Evolutionary conservation across 1,140 invertebrate genomes (phyloP).

Genomic region (Heliconius eleuchia): DNA sequence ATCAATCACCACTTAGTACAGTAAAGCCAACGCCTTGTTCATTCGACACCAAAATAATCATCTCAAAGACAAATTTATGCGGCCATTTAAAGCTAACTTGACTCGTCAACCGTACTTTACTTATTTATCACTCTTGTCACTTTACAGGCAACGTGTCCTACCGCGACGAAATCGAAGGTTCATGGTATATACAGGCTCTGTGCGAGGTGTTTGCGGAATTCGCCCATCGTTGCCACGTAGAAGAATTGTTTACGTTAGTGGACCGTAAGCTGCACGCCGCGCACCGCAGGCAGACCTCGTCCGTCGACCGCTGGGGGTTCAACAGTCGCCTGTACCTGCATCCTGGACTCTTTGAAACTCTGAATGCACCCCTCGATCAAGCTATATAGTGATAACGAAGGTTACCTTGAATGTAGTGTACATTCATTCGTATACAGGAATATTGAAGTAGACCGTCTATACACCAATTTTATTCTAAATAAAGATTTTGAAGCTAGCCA

Average conservation of each 20-base stretch:
- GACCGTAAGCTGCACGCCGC: conserved; percentile 71
- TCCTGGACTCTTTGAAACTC: conserved; percentile 80
- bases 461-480: too few species aligned
- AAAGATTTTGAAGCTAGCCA: conserved; percentile 44
- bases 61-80: too few species aligned
- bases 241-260: conserved; percentile 85
- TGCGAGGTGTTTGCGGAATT: conserved; percentile 88
- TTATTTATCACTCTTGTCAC: background rate
- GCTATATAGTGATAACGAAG: background rate
- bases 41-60: too few species aligned
- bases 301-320: conserved; percentile 82
- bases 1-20: too few species aligned
- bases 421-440: too few species aligned
- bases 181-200: conserved; percentile 89
- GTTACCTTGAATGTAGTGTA: too few species aligned
- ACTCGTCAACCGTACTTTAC: background rate
- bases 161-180: conserved; percentile 84
- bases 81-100: background rate
- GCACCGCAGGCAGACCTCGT: conserved; percentile 81
- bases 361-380: background rate
- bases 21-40: too few species aligned
- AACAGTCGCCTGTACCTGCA: conserved; percentile 84
- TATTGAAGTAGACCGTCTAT: too few species aligned
- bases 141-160: conserved; percentile 83
- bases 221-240: conserved; percentile 84